Conservation (phyloP, 2,113 vertebrate genomes). For the Trichomycterus rosablanca region DNA sequence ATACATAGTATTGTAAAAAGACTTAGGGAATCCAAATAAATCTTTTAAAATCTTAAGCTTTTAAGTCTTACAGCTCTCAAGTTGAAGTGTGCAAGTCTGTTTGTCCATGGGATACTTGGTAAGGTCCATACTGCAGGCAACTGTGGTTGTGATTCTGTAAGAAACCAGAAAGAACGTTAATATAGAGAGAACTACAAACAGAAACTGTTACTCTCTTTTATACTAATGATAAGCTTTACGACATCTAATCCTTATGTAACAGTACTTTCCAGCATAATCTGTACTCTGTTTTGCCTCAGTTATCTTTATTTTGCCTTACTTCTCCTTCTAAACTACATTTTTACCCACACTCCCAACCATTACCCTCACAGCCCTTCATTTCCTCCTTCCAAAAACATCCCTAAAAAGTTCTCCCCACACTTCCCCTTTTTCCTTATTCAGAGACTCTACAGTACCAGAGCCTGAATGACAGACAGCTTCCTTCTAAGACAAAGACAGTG, state of each 20-base stretch:
- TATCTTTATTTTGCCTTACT: neutral
- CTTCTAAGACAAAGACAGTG: neutral
- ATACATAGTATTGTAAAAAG: no score
- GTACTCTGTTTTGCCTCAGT: neutral
- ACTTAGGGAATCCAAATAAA: no score
- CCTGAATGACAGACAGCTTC: conserved; percentile 21
- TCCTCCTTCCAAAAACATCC: neutral
- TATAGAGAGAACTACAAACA: neutral
- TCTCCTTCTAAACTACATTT: conserved; percentile 15
- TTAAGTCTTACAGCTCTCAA: conserved; percentile 83
- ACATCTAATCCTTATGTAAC: neutral
- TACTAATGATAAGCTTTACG: neutral
- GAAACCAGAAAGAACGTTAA: conserved; percentile 9
- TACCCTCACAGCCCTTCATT: neutral
- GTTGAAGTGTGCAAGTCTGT: conserved; percentile 84
- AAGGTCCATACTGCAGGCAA: conserved; percentile 88
- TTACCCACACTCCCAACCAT: conserved; percentile 6
- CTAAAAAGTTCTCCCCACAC: conserved; percentile 4
- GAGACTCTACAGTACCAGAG: neutral
- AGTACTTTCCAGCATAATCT: conserved; percentile 30
- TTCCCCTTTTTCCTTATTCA: conserved; percentile 26
- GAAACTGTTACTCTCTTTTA: neutral
- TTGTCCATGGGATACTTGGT: conserved; percentile 92
- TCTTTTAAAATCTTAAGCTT: neutral
- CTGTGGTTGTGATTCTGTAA: conserved; percentile 81